Evolutionary conservation across 2,797 vertebrate genomes (phyloP).

Genomic region (Trichosurus vulpecula): DNA sequence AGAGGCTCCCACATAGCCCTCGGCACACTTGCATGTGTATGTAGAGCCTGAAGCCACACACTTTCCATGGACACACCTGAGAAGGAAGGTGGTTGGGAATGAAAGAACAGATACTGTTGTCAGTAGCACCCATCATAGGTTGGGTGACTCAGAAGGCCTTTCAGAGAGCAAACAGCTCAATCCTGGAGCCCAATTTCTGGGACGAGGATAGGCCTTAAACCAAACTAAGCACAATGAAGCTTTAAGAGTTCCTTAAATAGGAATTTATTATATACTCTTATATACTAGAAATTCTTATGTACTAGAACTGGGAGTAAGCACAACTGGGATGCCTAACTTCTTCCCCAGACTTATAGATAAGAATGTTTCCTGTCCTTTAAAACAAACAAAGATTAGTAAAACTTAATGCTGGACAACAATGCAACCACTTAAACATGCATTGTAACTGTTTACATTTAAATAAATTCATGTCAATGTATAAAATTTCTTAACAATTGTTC

Average conservation of each 20-base stretch:
- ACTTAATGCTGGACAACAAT: not conserved
- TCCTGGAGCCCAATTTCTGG: not conserved
- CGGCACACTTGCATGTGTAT: constrained; percentile 91
- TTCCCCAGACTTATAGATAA: not conserved
- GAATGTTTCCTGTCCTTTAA: not conserved
- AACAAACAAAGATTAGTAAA: not conserved
- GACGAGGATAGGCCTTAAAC: not conserved
- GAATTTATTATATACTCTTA: not conserved
- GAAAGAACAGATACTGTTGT: not conserved
- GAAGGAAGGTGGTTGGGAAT: constrained; percentile 49
- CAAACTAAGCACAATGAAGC: not conserved
- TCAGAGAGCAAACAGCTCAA: not conserved
- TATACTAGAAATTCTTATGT: not conserved
- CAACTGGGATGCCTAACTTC: not conserved
- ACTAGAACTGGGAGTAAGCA: not conserved
- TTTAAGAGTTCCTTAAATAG: not conserved
- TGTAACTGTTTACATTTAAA: not conserved
- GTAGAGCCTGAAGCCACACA: constrained; percentile 87
- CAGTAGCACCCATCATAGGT: no score
- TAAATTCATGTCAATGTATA: not conserved
- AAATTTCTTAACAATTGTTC: not conserved
- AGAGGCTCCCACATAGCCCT: constrained; percentile 90
- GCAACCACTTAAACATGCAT: not conserved
- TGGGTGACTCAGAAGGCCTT: not conserved
- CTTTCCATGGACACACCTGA: constrained; percentile 92